A percentile compares a stretch with the other conserved stretches of the same genome.
phyloP scores from a whole-genome alignment of 2,797 vertebrate species.

The Sandelia bainsii region DNA sequence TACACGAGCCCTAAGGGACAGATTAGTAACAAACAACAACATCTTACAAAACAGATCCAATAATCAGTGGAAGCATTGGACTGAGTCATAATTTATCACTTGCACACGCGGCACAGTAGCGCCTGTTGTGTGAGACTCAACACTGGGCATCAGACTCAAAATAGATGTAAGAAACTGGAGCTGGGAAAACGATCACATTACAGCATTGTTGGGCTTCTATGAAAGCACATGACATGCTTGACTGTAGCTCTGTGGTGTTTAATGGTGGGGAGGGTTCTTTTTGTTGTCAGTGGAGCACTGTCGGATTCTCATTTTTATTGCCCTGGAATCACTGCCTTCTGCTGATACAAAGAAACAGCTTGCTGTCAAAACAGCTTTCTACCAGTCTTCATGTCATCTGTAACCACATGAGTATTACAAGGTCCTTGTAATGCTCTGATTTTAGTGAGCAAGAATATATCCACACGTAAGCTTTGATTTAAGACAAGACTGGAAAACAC shows the following conservation, averaged over 20 bases:
- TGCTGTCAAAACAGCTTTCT: constrained; percentile 28
- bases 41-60: constrained; percentile 57
- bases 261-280: constrained; percentile 29
- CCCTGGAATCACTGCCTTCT: constrained; percentile 22
- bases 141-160: constrained; percentile 41
- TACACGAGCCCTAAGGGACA: constrained; percentile 54
- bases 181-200: constrained; percentile 48
- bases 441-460: constrained; percentile 56
- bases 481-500: constrained; percentile 19
- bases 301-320: constrained; percentile 37
- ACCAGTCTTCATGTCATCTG: constrained; percentile 38
- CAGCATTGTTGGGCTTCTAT: constrained; percentile 36
- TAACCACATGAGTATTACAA: constrained; percentile 25
- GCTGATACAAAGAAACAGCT: constrained; percentile 38
- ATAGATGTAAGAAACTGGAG: constrained; percentile 41
- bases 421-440: constrained; percentile 25
- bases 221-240: constrained; percentile 45
- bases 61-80: constrained; percentile 37
- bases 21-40: constrained; percentile 61
- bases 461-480: background rate
- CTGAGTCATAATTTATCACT: constrained; percentile 55
- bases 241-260: constrained; percentile 43
- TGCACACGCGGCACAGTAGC: constrained; percentile 24
- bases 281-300: constrained; percentile 18
- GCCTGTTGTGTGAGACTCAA: constrained; percentile 46